A percentile compares a stretch with the other conserved stretches of the same genome.
These are phyloP conservation scores for Smutsia gigantea DNA, from an alignment of 2,797 vertebrate genomes.

Conservation along the genomic window DNA sequence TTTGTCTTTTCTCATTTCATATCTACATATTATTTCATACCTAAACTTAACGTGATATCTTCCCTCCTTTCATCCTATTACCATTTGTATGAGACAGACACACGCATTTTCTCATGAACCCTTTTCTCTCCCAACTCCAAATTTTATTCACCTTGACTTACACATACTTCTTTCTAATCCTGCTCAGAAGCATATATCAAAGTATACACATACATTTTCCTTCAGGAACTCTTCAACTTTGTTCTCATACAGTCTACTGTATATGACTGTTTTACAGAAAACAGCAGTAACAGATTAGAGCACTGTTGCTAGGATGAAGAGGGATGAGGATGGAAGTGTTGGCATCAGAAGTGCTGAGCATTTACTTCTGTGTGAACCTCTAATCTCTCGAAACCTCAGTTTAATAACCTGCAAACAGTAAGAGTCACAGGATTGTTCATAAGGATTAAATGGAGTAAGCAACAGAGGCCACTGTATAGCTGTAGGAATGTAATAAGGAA, in stretches of 20 bases:
- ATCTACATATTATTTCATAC: background rate
- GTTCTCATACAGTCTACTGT: background rate
- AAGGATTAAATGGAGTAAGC: background rate
- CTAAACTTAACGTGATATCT: background rate
- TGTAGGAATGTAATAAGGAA: background rate
- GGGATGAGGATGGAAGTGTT: fast-evolving
- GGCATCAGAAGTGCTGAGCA: background rate
- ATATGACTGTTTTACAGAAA: background rate
- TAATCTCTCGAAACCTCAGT: background rate
- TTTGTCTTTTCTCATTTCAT: background rate
- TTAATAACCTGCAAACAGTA: background rate
- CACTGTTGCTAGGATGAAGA: background rate
- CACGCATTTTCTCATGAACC: background rate
- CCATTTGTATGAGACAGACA: background rate
- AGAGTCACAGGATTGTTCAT: background rate
- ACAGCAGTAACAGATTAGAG: background rate
- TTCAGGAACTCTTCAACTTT: background rate
- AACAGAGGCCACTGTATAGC: background rate
- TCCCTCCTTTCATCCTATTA: background rate
- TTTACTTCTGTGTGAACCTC: background rate
- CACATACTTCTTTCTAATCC: background rate
- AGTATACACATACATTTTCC: background rate
- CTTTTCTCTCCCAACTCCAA: background rate
- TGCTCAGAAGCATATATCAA: background rate
- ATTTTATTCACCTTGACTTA: background rate